A percentile compares a stretch with the other conserved stretches of the same genome.
These are phyloP conservation scores for Glaucidium brasilianum DNA, from an alignment of 2,113 vertebrate species.

Conservation along the genomic window DNA sequence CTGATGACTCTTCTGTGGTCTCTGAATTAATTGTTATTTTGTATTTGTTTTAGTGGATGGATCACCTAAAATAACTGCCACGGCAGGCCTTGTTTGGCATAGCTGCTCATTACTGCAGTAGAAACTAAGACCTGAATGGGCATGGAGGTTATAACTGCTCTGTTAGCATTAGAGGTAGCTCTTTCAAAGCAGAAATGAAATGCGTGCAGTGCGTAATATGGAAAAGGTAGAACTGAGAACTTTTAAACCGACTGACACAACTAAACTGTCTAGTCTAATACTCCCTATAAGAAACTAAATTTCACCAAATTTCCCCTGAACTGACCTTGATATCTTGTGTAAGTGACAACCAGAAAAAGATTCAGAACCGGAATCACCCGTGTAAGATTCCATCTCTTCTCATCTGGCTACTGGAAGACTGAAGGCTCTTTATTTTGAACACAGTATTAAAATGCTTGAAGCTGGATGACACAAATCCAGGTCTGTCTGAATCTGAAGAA, in stretches of 20 bases:
- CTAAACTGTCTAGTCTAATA: not conserved
- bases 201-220: not conserved
- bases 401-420: not conserved
- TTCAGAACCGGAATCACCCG: not conserved
- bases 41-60: not conserved
- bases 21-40: not conserved
- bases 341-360: not conserved
- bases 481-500: not conserved
- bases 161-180: not conserved
- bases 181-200: not conserved
- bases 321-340: not conserved
- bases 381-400: not conserved
- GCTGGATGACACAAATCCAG: not conserved
- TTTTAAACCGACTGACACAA: not conserved
- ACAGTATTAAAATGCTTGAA: not conserved
- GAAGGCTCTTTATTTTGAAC: not conserved
- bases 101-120: not conserved
- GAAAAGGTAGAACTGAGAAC: not conserved
- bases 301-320: not conserved
- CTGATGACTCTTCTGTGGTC: not conserved
- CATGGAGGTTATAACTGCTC: not conserved
- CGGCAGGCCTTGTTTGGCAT: not conserved
- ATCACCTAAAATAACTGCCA: not conserved
- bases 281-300: not conserved
- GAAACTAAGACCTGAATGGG: not conserved